These are phyloP conservation scores for Xylota sylvarum DNA, from an alignment of 2,888 invertebrate genomes.

Conservation along the genomic window DNA sequence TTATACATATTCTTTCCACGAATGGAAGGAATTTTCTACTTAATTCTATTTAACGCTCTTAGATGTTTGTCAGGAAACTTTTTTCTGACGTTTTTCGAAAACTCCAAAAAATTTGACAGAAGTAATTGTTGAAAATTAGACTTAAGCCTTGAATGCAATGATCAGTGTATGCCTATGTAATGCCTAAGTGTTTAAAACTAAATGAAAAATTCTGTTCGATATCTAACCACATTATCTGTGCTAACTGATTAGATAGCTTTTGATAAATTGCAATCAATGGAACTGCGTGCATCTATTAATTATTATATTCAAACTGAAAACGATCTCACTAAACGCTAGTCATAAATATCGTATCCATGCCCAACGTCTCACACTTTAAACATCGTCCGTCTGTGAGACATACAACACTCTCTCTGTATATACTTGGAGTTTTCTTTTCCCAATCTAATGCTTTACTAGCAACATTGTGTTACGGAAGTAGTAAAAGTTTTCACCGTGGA, in stretches of 20 bases:
- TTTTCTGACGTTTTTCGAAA: no score
- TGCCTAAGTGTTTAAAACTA: no score
- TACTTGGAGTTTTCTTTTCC: slow-evolving; percentile 39
- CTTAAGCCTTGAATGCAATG: no score
- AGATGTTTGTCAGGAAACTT: no score
- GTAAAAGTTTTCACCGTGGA: slow-evolving; percentile 76
- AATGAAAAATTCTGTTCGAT: no score
- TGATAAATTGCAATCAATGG: neutral
- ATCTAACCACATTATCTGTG: no score
- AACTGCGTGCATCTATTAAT: neutral
- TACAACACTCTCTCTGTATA: slow-evolving; percentile 53
- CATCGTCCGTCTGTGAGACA: neutral
- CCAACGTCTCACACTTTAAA: slow-evolving; percentile 27
- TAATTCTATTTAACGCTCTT: no score
- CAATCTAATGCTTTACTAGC: slow-evolving; percentile 48
- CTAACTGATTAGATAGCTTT: neutral
- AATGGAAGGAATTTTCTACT: no score
- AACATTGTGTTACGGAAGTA: slow-evolving; percentile 67
- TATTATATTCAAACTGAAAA: slow-evolving; percentile 2
- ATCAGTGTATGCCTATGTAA: no score
- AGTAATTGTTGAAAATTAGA: no score
- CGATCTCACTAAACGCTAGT: neutral
- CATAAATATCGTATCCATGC: slow-evolving; percentile 4
- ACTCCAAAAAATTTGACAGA: no score
- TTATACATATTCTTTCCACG: no score